A percentile compares a stretch with the other conserved stretches of the same genome.
Evolutionary conservation across 2,888 invertebrate species (phyloP).

Genomic region (Lepidocyrtoides sp.): DNA sequence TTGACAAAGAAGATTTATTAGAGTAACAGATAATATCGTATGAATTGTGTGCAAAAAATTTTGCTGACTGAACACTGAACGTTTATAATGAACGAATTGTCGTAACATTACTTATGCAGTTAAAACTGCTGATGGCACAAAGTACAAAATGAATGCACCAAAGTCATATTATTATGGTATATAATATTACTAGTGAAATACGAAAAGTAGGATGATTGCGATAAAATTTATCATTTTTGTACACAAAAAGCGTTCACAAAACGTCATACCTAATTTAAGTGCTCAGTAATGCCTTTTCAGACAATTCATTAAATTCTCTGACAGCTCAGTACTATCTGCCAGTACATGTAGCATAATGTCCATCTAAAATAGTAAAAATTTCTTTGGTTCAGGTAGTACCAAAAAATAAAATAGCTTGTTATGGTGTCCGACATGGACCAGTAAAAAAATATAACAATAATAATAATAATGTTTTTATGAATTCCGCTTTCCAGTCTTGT

Average conservation of each 20-base stretch:
- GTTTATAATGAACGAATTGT: neutral
- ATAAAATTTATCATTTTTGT: neutral
- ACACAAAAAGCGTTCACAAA: neutral
- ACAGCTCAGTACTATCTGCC: neutral
- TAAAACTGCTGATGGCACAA: neutral
- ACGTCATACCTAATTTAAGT: neutral
- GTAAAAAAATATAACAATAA: constrained; percentile 9
- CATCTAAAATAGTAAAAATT: neutral
- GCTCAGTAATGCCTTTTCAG: neutral
- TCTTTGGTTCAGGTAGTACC: neutral
- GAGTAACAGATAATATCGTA: neutral
- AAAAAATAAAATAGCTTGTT: neutral
- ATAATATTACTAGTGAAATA: too few relatives aligned
- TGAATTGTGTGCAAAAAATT: neutral
- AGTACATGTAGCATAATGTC: neutral
- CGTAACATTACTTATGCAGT: neutral
- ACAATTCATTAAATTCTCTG: constrained; percentile 7
- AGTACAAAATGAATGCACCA: neutral
- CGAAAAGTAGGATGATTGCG: neutral
- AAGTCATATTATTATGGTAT: neutral
- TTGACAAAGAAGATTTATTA: neutral
- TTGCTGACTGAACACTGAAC: neutral
- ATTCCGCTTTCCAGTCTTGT: constrained; percentile 69
- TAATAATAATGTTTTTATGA: constrained; percentile 41
- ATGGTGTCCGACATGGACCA: constrained; percentile 1